Evolutionary conservation across 2,113 vertebrate species (phyloP).

Genomic region (Poecile atricapillus): DNA sequence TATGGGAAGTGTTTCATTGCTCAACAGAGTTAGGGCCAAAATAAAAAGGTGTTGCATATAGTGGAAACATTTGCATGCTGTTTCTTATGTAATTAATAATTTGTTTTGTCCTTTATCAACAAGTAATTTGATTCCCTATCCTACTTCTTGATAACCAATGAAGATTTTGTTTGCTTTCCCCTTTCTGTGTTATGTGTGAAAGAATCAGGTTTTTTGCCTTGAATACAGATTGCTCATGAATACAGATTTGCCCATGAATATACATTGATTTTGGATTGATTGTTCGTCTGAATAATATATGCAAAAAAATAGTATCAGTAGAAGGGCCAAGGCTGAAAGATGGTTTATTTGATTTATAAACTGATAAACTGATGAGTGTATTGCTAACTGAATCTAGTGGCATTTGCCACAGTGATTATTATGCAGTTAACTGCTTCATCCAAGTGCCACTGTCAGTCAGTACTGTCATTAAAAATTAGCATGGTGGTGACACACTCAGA

Average conservation of each 20-base stretch:
- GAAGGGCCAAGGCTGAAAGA: neutral
- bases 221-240: neutral
- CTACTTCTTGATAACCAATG: neutral
- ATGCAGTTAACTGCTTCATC: neutral
- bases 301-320: neutral
- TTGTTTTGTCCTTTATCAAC: neutral
- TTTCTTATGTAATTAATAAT: neutral
- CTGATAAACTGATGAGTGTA: neutral
- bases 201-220: neutral
- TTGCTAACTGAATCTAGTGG: neutral
- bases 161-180: neutral
- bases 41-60: neutral
- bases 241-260: neutral
- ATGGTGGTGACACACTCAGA: fast-evolving
- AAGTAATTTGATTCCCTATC: neutral
- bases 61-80: neutral
- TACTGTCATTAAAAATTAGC: neutral
- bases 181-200: neutral
- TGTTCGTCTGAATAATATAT: neutral
- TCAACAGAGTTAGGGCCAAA: neutral
- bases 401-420: neutral
- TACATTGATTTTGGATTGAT: neutral
- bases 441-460: neutral
- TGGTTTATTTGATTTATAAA: neutral
- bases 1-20: neutral